Percentiles rank a stretch among this genome's conserved stretches.
These are phyloP conservation scores for Drosophila eohydei DNA, from an alignment of 2,888 invertebrate species.

Conservation along the genomic window DNA sequence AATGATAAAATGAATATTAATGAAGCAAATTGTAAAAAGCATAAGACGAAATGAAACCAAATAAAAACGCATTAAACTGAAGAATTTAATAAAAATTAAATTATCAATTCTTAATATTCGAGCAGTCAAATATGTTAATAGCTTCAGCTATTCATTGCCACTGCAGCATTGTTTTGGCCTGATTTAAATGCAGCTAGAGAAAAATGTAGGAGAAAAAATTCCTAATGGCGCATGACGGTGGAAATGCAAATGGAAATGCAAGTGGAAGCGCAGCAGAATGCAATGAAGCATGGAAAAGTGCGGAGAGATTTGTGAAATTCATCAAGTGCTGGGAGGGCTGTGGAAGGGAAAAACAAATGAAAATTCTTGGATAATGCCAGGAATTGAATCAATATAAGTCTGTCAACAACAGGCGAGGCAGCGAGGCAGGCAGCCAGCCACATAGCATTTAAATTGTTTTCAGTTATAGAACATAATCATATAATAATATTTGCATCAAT, in stretches of 20 bases:
- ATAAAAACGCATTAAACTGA: constrained; percentile 73
- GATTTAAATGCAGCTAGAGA: constrained; percentile 21
- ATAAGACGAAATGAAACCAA: constrained; percentile 64
- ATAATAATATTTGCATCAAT: background rate
- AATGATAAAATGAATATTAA: constrained; percentile 50
- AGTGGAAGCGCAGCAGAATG: constrained; percentile 21
- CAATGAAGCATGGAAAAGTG: constrained; percentile 14
- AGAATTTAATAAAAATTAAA: constrained; percentile 76
- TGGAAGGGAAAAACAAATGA: background rate
- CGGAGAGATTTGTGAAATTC: constrained; percentile 14
- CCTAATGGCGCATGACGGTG: constrained; percentile 39
- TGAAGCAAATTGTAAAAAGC: constrained; percentile 62
- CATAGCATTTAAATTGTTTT: background rate
- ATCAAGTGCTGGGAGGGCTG: background rate
- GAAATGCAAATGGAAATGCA: constrained; percentile 56
- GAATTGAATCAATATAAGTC: constrained; percentile 10
- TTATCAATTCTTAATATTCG: constrained; percentile 27
- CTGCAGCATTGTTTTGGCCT: constrained; percentile 10
- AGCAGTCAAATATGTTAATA: constrained; percentile 15
- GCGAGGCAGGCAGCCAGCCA: background rate
- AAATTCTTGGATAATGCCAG: background rate
- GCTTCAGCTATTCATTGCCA: constrained; percentile 29
- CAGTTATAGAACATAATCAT: background rate
- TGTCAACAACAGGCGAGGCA: background rate
- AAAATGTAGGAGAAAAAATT: constrained; percentile 22